These are phyloP conservation scores for Karalla daura DNA, from an alignment of 2,797 vertebrate genomes.

Conservation along the genomic window DNA sequence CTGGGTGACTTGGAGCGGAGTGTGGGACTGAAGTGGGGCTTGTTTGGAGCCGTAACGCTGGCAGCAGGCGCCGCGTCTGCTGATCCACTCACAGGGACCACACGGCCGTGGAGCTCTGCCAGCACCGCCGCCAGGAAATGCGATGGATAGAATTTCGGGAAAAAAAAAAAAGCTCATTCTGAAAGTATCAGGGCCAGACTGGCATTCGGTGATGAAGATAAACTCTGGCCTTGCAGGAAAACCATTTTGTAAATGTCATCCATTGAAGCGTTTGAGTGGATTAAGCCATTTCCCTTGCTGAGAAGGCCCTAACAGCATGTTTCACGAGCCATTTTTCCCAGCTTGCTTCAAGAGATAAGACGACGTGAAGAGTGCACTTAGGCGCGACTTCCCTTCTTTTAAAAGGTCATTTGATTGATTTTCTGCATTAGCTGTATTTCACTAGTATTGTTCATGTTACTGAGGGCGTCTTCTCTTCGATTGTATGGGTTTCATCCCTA, in stretches of 20 bases:
- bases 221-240: slow-evolving; percentile 59
- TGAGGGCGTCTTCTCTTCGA: no score
- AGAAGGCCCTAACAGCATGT: slow-evolving; percentile 14
- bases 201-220: slow-evolving; percentile 54
- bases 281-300: slow-evolving; percentile 36
- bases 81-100: slow-evolving; percentile 68
- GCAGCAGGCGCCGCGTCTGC: slow-evolving; percentile 58
- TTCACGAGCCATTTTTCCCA: slow-evolving; percentile 4
- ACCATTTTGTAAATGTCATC: slow-evolving; percentile 41
- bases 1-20: slow-evolving; percentile 23
- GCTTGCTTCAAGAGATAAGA: slow-evolving; percentile 18
- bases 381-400: no score
- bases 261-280: slow-evolving; percentile 43
- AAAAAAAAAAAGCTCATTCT: slow-evolving; percentile 58
- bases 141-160: slow-evolving; percentile 54
- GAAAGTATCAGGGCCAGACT: slow-evolving; percentile 45
- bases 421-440: no score
- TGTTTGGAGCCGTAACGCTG: slow-evolving; percentile 47
- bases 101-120: slow-evolving; percentile 54
- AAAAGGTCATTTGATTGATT: no score
- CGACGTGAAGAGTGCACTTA: background rate
- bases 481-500: no score
- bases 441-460: no score
- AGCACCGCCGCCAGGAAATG: slow-evolving; percentile 50
- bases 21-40: slow-evolving; percentile 50